Base-by-base conservation (phyloP, 2,797 vertebrate genomes). In the Valencia hispanica region DNA sequence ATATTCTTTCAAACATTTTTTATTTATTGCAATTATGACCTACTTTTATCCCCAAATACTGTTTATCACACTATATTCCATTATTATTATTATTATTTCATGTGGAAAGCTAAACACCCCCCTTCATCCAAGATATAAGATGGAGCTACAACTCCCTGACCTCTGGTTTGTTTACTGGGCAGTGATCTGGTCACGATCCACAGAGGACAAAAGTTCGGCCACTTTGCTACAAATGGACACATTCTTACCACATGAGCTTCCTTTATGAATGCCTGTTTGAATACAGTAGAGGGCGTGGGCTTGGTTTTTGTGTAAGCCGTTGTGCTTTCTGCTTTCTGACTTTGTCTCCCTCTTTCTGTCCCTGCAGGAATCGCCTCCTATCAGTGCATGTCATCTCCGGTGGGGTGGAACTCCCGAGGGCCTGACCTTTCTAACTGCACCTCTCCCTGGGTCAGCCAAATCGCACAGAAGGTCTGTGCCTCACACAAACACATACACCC, bases 351-450 rank as follows among this genome's bases (percentile, higher is more conserved):
- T 47, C 61, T 30, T 59, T 74, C 74, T 77, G 45, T 79, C 79
- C 80, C 41, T 76, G 71, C 92, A 97, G 97, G 97, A 86, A 97
- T 97, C 18, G 97, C 97, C 66, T 97, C 97, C 66, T 97, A 97
- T 93, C 96, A 97, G 90, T 98, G 97, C 88, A 90, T 96, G 81
- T 92, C 93, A 41, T 93, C 96, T 57, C 92, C 97, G 48, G 96
- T 97, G 79, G 93, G 95, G 18, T 98, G 97, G 97, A 97, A 95
- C 87, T 95, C 96, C 72, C 94, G 96, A 86, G 97, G 97, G 57
- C 97, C 97, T 59, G 97, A 98, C 91, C 96, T 98, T 86, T 98
- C 97, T 89, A 98, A 98, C 92, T 98, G 97, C 88, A 98, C 97
- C 71, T 98, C 97, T 75, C 96, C 97, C 45, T 97, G 97, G 97